These are phyloP conservation scores for Tadarida brasiliensis DNA, from an alignment of 2,797 vertebrate species.

Conservation along the genomic window DNA sequence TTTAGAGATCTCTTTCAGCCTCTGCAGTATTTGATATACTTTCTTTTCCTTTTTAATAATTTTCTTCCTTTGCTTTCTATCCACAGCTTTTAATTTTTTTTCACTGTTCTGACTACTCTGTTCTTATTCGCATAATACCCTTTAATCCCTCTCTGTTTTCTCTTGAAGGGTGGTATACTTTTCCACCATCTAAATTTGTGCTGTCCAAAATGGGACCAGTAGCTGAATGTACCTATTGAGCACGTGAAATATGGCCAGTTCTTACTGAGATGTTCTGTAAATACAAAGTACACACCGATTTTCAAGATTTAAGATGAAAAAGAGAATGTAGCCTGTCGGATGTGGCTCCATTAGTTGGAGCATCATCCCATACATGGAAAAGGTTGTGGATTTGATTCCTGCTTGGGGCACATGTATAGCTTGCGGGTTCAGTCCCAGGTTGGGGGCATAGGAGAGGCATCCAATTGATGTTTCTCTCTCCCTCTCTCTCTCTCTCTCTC, in stretches of 20 bases:
- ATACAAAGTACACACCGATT: neutral
- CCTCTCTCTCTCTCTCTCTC: neutral
- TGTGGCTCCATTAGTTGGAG: neutral
- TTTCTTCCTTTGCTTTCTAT: neutral
- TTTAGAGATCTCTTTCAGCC: neutral
- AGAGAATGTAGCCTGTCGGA: neutral
- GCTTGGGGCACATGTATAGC: neutral
- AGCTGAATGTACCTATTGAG: neutral
- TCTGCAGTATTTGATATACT: neutral
- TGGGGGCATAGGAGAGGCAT: neutral
- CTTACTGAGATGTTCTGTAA: neutral
- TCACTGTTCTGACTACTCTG: neutral
- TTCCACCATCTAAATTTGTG: neutral
- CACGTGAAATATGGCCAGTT: neutral
- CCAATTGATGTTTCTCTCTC: neutral
- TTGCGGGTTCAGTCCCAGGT: neutral
- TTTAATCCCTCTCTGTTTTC: neutral
- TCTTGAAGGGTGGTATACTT: slow-evolving; percentile 11
- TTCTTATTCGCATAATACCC: neutral
- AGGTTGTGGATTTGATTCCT: neutral
- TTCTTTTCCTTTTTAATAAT: neutral
- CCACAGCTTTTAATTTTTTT: neutral
- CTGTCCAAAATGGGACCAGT: neutral
- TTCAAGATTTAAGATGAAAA: slow-evolving; percentile 39
- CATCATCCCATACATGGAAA: neutral